phyloP scores from a whole-genome alignment of 2,888 invertebrate species.

The Idaea dimidiata region DNA sequence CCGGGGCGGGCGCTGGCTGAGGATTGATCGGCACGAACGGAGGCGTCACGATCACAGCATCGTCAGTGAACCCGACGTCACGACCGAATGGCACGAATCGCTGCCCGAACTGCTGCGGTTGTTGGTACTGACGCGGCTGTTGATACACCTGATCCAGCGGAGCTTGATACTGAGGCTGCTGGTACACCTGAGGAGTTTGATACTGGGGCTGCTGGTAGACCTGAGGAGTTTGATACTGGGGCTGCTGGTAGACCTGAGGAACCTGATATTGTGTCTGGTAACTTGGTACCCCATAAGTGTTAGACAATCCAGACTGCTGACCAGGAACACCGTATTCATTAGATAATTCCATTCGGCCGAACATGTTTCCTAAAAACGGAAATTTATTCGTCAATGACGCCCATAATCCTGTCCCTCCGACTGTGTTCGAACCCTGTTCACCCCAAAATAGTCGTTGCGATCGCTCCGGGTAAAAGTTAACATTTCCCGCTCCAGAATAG shows the following conservation, averaged over 20 bases:
- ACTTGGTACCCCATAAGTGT: slow-evolving; percentile 35
- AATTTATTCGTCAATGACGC: slow-evolving; percentile 69
- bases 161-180: slow-evolving; percentile 31
- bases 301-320: slow-evolving; percentile 32
- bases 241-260: slow-evolving; percentile 28
- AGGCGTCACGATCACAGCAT: slow-evolving; percentile 71
- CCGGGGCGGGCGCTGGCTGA: slow-evolving; percentile 32
- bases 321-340: slow-evolving; percentile 52
- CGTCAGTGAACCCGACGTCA: slow-evolving; percentile 69
- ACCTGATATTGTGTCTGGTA: slow-evolving; percentile 29
- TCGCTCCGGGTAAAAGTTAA: slow-evolving; percentile 49
- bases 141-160: slow-evolving; percentile 30
- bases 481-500: slow-evolving; percentile 42
- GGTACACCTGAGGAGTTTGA: no score
- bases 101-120: slow-evolving; percentile 35
- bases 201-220: slow-evolving; percentile 23
- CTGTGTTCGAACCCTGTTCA: slow-evolving; percentile 66
- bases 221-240: no score
- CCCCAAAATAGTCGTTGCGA: slow-evolving; percentile 71
- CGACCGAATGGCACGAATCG: slow-evolving; percentile 51
- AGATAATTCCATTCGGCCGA: slow-evolving; percentile 65
- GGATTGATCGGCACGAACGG: slow-evolving; percentile 60
- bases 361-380: slow-evolving; percentile 67
- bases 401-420: slow-evolving; percentile 71
- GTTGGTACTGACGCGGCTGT: slow-evolving; percentile 38